phyloP scores from a whole-genome alignment of 2,797 vertebrate species.

The Macrochelys suwanniensis region DNA sequence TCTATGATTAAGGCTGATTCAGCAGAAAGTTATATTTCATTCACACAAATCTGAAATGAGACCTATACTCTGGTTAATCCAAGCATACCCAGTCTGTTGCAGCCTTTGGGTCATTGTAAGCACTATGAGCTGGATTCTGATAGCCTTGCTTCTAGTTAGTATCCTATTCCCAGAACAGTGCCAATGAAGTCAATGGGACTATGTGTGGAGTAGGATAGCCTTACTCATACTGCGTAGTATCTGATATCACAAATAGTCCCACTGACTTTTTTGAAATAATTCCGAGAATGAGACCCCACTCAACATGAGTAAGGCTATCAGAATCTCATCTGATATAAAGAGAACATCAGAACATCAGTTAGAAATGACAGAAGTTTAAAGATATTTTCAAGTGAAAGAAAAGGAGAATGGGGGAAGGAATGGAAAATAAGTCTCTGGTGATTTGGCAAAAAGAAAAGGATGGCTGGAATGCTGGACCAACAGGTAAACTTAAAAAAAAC shows the following conservation, averaged over 20 bases:
- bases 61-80: not conserved
- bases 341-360: not conserved
- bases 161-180: not conserved
- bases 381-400: not conserved
- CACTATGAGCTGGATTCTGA: not conserved
- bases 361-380: not conserved
- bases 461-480: constrained; percentile 2
- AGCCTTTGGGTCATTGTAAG: rapidly evolving
- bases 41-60: not conserved
- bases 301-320: not conserved
- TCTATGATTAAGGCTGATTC: not conserved
- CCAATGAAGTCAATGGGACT: not conserved
- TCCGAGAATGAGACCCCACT: not conserved
- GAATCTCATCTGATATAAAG: not conserved
- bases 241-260: not conserved
- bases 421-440: not conserved
- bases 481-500: not conserved
- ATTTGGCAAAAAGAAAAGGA: not conserved
- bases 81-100: not conserved
- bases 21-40: not conserved
- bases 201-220: not conserved
- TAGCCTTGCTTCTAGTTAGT: not conserved
- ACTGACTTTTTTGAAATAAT: not conserved
- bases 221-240: not conserved
- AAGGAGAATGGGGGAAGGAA: not conserved